A percentile compares a stretch with the other conserved stretches of the same genome.
phyloP scores from a whole-genome alignment of 2,888 invertebrate species.

The Deroplatys truncata region DNA sequence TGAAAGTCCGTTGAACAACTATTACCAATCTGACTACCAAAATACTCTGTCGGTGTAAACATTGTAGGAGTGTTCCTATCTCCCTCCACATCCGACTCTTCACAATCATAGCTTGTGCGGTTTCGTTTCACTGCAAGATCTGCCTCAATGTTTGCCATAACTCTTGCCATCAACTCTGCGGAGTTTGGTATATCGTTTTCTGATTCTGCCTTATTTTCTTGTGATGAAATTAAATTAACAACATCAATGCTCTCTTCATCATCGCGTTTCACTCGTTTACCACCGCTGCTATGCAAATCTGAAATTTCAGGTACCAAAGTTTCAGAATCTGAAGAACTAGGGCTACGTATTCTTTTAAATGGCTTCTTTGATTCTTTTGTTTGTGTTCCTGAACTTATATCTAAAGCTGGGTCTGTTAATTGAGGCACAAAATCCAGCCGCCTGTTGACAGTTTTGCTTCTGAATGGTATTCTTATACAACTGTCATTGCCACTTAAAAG shows the following conservation, averaged over 20 bases:
- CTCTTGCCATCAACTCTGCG: background rate
- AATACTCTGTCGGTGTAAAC: background rate
- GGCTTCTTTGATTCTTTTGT: background rate
- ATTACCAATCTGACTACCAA: background rate
- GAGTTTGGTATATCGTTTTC: background rate
- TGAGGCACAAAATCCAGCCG: background rate
- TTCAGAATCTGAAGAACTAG: background rate
- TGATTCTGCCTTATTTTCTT: background rate
- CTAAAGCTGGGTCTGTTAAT: too few relatives aligned
- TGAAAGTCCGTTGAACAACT: background rate
- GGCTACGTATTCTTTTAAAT: background rate
- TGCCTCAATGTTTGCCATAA: slow-evolving; percentile 3
- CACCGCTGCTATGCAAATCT: background rate
- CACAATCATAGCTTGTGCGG: background rate
- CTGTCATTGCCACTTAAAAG: too few relatives aligned
- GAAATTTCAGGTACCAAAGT: background rate
- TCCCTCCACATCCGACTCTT: background rate
- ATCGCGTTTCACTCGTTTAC: background rate
- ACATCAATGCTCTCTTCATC: background rate
- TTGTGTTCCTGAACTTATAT: background rate
- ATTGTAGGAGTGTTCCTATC: background rate
- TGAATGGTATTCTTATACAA: background rate
- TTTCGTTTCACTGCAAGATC: background rate
- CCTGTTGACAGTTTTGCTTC: background rate
- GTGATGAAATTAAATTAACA: background rate